Evolutionary conservation across 2,113 vertebrate species (phyloP), one percentile per base, ranked within the genome.

Genomic region (Bostrychus sinensis): DNA sequence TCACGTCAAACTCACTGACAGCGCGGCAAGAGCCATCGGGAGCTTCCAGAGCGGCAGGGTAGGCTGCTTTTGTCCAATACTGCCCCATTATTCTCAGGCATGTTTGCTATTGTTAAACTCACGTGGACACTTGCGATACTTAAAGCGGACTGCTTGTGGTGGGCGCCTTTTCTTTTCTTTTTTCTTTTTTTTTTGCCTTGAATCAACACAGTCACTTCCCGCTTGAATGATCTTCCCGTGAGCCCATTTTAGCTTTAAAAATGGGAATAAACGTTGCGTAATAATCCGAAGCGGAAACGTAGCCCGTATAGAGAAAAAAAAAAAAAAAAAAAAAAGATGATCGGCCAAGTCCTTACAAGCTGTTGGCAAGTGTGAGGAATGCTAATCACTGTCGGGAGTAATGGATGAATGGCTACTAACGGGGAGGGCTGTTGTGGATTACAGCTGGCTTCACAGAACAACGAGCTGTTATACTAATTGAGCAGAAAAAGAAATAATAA

Each of bases 1-100:
- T 77, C 94, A 96, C 69, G 94, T 95, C 77, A 96, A 96, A 91
- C 95, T 96, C 73, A 96, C 95, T 84, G 95, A 96, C 92, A 95
- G 93, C 82, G 95, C 95, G 70, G 84, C 95, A 34, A 91, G 88
- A 85, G 94, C 95, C 56, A 90, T 96, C 46, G 92, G 92, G 84
- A 88, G 80, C 82, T 92, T 94, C 78, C 93, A 92, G 54, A 85
- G 81, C 72, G 72, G 81, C 62, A 91, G 94, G 95, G 95, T 96
- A 82, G 76, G 84, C 53, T 20, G 3, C 19, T 51, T 51, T 4
- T n/a, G 12, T 23, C 3, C 23, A 0, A 17, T n/a, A 26, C 6
- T 26, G 11, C 3, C 37, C 4, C 37, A 1, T 9, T 13, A 9
- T 14, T 4, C 37, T 14, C 37, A 11, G 1, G 11, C 69, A 34